phyloP scores from a whole-genome alignment of 2,888 invertebrate genomes.

The Acanthopleura granulata region DNA sequence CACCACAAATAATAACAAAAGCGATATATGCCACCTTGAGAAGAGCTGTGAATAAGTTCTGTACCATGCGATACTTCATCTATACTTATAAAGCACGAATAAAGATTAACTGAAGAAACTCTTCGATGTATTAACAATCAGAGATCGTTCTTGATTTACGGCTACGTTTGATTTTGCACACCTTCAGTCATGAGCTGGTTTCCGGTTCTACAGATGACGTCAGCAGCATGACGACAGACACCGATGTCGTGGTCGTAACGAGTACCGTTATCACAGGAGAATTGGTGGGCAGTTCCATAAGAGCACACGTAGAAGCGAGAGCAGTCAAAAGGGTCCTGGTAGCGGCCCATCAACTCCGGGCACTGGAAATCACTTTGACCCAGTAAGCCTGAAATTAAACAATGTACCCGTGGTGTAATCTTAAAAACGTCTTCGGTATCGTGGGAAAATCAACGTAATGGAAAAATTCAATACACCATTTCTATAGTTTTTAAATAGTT shows the following conservation, averaged over 20 bases:
- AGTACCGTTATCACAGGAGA: slow-evolving; percentile 15
- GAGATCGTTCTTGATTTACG: too few species aligned
- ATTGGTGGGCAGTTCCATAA: not conserved
- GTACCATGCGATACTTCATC: too few species aligned
- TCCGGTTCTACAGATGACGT: slow-evolving; percentile 17
- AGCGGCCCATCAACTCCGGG: slow-evolving; percentile 9
- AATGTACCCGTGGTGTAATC: not conserved
- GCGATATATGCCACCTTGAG: too few species aligned
- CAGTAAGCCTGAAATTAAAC: not conserved
- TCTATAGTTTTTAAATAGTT: too few species aligned
- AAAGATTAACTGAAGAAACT: too few species aligned
- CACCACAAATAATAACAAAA: too few species aligned
- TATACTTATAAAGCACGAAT: too few species aligned
- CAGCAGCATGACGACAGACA: slow-evolving; percentile 1
- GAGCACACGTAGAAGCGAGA: slow-evolving; percentile 6
- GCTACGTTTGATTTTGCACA: not conserved
- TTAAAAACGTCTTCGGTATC: not conserved
- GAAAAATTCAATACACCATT: not conserved
- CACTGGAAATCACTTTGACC: slow-evolving; percentile 9
- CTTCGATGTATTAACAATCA: too few species aligned
- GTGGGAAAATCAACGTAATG: not conserved
- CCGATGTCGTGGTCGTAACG: slow-evolving; percentile 17
- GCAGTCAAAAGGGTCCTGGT: slow-evolving; percentile 15
- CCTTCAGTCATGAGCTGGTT: slow-evolving; percentile 16
- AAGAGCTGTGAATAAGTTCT: too few species aligned